Evolutionary conservation across 2,888 invertebrate species (phyloP), one percentile per base, ranked within the genome.

Genomic region (Hoplodrina blanda): DNA sequence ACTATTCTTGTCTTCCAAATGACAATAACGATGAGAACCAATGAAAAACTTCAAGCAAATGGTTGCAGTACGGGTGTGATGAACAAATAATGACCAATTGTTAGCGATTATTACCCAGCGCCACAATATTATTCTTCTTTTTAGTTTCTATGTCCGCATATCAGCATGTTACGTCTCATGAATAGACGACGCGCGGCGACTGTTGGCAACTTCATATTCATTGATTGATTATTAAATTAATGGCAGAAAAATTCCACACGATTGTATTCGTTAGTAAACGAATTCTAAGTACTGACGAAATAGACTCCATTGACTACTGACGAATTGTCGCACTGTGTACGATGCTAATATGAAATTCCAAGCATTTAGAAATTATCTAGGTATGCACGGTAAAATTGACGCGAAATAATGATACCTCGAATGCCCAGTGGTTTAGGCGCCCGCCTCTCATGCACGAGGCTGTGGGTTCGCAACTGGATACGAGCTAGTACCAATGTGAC

Each of bases 141-240:
- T 37, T 46, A 19, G 44, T 46, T 30, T 15, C 17, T 20, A 55
- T 50, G 19, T 50, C 41, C 20, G 20, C 49, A 20, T 17, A 50
- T 25, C n/a, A 25, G 44, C 46, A 17, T 37, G 46, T 13, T 37
- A 19, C 46, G 37, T 69, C 17, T 20, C 5, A 6, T 7, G 2
- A 25, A 49, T n/a, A 11, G 49, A 10, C 13, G 41, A 10, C 41
- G 13, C 41, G 13, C 37, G 41, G 41, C 41, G 41, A 37, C 11
- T 10, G n/a, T 76, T 76, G 72, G 70, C 77, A 69, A 15, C 37
- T n/a, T 52, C 15, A 4, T 37, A 2, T 46, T 50, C n/a, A 66
- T 33, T 76, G 46, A 72, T 76, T 76, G 50, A 68, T 56, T 75
- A 71, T 25, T 25, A 30, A 66, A 4, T 11, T 33, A 72, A 57